Base-by-base conservation (phyloP, 2,113 vertebrate genomes). In the Ictalurus furcatus region DNA sequence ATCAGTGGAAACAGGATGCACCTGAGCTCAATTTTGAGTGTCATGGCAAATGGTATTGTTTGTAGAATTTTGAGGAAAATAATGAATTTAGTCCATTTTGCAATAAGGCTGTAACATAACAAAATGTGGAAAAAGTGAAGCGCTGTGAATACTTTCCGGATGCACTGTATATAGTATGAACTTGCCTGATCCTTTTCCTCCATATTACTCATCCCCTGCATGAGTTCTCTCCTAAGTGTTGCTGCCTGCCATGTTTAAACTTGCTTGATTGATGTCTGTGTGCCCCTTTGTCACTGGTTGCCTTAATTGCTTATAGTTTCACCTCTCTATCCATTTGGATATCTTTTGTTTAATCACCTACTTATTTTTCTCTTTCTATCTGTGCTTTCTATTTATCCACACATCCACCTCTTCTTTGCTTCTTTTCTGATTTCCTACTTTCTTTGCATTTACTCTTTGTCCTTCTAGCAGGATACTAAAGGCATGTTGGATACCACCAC, bases 401-500 rank as follows among this genome's bases (percentile, higher is more conserved):
- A 65, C 23, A 23, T 63, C 54, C 5, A 11, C 16, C n/a, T 40
- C 61, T 85, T 37, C 28, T 63, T 81, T 25, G 44, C 34, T 63
- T 63, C 56, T 37, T 59, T 59, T 84, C 54, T 44, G 69, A 78
- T 83, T 56, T 87, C 12, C 67, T 59, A 37, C 44, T 56, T 28
- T 65, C 23, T 48, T 88, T 69, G 17, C 84, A 59, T 84, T 48
- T 74, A n/a, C 56, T 44, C 58, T 25, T 80, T 48, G 17, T 63
- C 74, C 5, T 84, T 63, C 58, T 94, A 93, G 95, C 92, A 94
- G 91, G 94, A 94, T 89, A 90, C 93, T 78, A 94, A 94, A 92
- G 94, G 91, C 78, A 87, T 94, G 84, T 90, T 94, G 89, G 94
- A 95, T 90, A 93, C 94, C 0, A 92, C 94, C 34, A n/a, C 94